These are phyloP conservation scores for Meriones unguiculatus DNA, from an alignment of 2,113 vertebrate genomes.

Conservation along the genomic window DNA sequence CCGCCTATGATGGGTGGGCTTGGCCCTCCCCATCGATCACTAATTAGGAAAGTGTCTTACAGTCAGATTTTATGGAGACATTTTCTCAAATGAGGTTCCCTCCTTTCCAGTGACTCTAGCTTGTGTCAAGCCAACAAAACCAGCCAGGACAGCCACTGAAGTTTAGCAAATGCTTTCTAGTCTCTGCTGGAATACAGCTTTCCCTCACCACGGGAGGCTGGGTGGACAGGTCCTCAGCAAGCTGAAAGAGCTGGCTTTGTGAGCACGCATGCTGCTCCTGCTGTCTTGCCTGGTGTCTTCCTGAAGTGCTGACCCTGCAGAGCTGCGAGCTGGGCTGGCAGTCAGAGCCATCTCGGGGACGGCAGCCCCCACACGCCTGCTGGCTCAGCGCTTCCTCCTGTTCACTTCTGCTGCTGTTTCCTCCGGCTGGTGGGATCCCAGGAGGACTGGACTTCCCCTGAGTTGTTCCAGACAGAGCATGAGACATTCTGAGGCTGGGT, in stretches of 20 bases:
- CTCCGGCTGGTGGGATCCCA: constrained; percentile 67
- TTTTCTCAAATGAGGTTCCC: not conserved
- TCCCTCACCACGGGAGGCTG: not conserved
- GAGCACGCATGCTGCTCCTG: not conserved
- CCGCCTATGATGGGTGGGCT: not conserved
- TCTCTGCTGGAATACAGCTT: not conserved
- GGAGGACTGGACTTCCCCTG: not conserved
- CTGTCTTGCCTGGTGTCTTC: not conserved
- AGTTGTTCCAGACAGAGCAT: constrained; percentile 66
- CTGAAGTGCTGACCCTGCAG: not conserved
- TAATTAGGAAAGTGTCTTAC: not conserved
- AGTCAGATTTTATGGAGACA: not conserved
- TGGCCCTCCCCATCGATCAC: not conserved
- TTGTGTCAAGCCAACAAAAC: too few relatives aligned
- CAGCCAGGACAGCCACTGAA: not conserved
- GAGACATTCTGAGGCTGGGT: constrained; percentile 71
- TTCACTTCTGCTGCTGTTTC: constrained; percentile 70
- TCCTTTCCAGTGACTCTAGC: not conserved
- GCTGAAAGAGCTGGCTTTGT: not conserved
- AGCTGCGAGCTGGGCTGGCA: not conserved
- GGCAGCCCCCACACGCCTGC: constrained; percentile 1
- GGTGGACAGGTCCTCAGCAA: not conserved
- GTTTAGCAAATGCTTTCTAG: not conserved
- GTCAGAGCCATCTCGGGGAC: not conserved
- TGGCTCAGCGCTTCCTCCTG: constrained; percentile 70